Evolutionary conservation across 2,888 invertebrate species (phyloP).

Genomic region (Balanococcus diminutus): DNA sequence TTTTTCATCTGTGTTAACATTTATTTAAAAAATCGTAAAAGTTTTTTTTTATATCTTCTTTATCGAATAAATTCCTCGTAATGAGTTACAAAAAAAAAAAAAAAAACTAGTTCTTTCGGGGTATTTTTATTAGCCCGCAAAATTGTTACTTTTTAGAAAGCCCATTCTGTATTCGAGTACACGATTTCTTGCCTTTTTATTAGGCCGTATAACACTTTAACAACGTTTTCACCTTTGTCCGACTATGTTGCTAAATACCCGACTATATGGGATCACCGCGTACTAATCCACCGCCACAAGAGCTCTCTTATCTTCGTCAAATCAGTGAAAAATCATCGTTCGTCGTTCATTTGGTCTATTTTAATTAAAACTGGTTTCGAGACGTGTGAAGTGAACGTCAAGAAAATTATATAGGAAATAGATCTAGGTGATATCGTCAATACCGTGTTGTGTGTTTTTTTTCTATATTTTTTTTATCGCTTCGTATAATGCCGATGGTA

Average conservation of each 20-base stretch:
- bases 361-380: constrained; percentile 38
- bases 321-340: constrained; percentile 18
- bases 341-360: constrained; percentile 21
- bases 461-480: background rate
- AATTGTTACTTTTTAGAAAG: constrained; percentile 32
- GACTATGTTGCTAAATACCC: background rate
- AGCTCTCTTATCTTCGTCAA: background rate
- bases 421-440: background rate
- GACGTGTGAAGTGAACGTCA: constrained; percentile 28
- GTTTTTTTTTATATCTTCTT: constrained; percentile 14
- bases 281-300: background rate
- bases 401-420: constrained; percentile 27
- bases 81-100: background rate
- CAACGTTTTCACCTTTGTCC: constrained; percentile 3
- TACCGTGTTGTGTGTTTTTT: background rate
- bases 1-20: background rate
- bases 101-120: background rate
- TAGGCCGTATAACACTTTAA: constrained; percentile 34
- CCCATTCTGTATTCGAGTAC: background rate
- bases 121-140: constrained; percentile 23
- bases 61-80: constrained; percentile 21
- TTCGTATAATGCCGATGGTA: background rate
- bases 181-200: constrained; percentile 13
- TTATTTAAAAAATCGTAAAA: constrained; percentile 29
- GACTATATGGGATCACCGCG: background rate